These are phyloP conservation scores for Rhipidura dahli DNA, from an alignment of 2,113 vertebrate genomes.

Conservation along the genomic window DNA sequence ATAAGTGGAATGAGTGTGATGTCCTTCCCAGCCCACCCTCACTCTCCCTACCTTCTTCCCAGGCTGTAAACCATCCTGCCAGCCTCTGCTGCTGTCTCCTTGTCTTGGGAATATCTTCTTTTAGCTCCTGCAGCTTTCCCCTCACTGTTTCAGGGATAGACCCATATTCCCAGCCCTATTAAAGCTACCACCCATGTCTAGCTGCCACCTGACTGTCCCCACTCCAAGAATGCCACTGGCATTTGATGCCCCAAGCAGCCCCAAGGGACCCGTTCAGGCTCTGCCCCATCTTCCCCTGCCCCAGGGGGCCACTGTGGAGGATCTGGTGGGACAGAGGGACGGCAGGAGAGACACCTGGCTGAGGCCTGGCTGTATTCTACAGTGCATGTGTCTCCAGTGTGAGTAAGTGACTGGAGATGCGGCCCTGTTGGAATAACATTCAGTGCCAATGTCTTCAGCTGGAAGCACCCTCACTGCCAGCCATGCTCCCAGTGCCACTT, in stretches of 20 bases:
- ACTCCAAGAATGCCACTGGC: rapidly evolving
- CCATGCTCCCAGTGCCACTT: background rate
- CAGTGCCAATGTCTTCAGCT: slow-evolving; percentile 68
- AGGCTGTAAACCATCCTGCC: background rate
- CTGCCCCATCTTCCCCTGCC: background rate
- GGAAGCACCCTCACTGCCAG: background rate
- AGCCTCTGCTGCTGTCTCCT: background rate
- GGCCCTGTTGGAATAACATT: slow-evolving; percentile 99
- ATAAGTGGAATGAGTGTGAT: background rate
- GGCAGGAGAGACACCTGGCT: background rate
- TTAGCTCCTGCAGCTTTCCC: background rate
- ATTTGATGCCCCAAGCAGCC: background rate
- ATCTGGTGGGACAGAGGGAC: background rate
- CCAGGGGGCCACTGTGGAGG: background rate
- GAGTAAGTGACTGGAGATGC: slow-evolving; percentile 91
- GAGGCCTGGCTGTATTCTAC: slow-evolving; percentile 97
- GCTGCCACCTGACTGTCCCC: background rate
- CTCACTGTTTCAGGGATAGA: background rate
- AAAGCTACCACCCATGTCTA: background rate
- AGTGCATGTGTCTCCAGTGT: slow-evolving; percentile 99
- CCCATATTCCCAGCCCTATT: background rate
- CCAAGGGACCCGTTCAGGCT: background rate
- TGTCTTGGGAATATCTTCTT: background rate
- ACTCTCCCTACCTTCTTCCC: background rate
- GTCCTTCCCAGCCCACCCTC: background rate